Evolutionary conservation across 2,113 vertebrate species (phyloP), one percentile per base, ranked within the genome.

Genomic region (Sialia sialis): DNA sequence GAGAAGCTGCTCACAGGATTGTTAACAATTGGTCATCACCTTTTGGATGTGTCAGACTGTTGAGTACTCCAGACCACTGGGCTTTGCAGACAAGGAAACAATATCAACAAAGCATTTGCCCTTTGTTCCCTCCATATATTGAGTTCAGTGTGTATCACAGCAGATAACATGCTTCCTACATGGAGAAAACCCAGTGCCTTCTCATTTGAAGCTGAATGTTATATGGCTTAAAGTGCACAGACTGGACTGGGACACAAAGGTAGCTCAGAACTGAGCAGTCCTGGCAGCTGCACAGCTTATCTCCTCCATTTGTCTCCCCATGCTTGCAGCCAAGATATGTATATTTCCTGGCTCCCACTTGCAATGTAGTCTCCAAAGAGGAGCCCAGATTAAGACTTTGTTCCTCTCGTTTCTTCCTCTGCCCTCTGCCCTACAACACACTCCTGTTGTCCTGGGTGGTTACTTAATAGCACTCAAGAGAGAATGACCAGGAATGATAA

Each of bases 21-120:
- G 97, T 95, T 96, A 98, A 98, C 98, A 98, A 97, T 97, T 96
- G 94, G 72, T 72, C 89, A 77, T 97, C 95, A 94, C 92, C 91
- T 98, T 97, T 93, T 97, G 96, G 78, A 97, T 97, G 93, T 97
- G 95, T 89, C 93, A 88, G 59, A 75, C 69, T 0, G 14, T 56
- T 11, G 39, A 97, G 89, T 77, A n/a, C 38, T 78, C 68, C 5
- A 1, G 39, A 49, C 44, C 63, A 51, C 88, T 48, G 38, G 91
- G 85, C 63, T 87, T 97, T 92, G 60, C n/a, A 39, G 89, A 87
- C 29, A 34, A 95, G 90, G 85, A 84, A 97, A 96, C 73, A 91
- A 92, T 70, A 88, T 32, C 82, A 90, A 67, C 95, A 95, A 87
- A 94, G 62, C 55, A 41, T 79, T 86, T 88, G 74, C 69, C 84